Evolutionary conservation across 2,888 invertebrate genomes (phyloP), one percentile per base, ranked within the genome.

Genomic region (Aphrophora alni): DNA sequence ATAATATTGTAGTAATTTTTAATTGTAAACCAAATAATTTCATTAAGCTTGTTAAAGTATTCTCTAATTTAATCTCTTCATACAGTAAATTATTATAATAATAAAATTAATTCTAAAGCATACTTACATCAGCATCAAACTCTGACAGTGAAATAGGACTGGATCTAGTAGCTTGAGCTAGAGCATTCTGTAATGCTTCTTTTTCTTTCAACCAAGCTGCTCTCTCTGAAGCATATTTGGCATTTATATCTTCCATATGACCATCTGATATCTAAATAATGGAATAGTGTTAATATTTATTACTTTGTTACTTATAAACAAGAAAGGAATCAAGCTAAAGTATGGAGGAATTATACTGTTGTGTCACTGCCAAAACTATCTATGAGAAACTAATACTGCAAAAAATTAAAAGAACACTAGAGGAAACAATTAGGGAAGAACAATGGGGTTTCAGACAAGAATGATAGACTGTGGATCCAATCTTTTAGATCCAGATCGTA

Each of bases 161-260:
- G 26, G 69, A 38, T 21, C 27, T 59, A 2, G 26, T 68, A 12
- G 82, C 78, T 28, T 82, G 82, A 68, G 87, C 86, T 17, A 88
- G 84, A 1, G 83, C 83, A 38, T 81, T 33, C 72, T 83, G 83
- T 26, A 85, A 78, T 0, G 78, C 75, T n/a, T 84, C 82, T 38
- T 84, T 82, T 78, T 85, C 85, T 69, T 84, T 80, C 5, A 83
- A 78, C 85, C 85, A 85, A 26, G 81, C 80, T 8, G 82, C 81
- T 75, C 84, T 70, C 78, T 85, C 85, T 17, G 83, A 77, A 25
- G 83, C 82, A 44, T 85, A 82, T 73, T 79, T 78, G 24, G 78
- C 83, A 78, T 81, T 79, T 7, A 82, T 59, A 24, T 80, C 75
- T 75, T 83, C 82, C 76, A 77, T 70, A 12, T 77, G 73, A 1